Conservation (phyloP, 2,113 vertebrate species). For the Salvelinus fontinalis region DNA sequence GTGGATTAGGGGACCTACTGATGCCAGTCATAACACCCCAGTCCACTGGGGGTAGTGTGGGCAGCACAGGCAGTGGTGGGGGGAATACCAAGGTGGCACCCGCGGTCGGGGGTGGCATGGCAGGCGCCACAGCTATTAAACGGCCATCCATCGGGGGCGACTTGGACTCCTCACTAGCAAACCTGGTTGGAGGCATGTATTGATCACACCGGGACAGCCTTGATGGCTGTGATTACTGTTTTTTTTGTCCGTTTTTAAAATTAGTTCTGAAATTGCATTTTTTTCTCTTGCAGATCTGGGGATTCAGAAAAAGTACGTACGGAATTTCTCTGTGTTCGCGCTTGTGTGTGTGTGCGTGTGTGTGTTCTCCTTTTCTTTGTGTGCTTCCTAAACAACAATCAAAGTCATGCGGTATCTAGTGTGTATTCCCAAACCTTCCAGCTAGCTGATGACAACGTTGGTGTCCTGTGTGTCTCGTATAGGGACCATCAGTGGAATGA, state of each 20-base stretch:
- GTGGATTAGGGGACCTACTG: conserved; percentile 94
- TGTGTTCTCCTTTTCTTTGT: conserved; percentile 9
- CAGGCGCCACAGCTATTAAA: conserved; percentile 78
- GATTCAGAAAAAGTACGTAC: conserved; percentile 94
- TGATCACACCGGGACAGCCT: neutral
- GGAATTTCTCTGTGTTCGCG: conserved; percentile 11
- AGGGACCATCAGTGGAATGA: conserved; percentile 88
- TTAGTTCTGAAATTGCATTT: conserved; percentile 11
- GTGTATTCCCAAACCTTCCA: neutral
- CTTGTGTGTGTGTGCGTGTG: conserved; percentile 14
- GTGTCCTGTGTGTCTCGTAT: conserved; percentile 14
- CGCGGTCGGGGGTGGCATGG: conserved; percentile 33
- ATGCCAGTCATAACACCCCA: conserved; percentile 93
- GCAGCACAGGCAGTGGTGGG: conserved; percentile 55
- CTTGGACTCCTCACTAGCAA: conserved; percentile 94
- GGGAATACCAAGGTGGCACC: conserved; percentile 4
- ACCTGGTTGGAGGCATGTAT: conserved; percentile 90
- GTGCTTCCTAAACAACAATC: neutral
- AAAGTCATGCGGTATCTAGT: neutral
- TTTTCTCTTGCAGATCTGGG: conserved; percentile 84
- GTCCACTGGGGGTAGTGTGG: conserved; percentile 80
- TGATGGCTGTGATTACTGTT: neutral
- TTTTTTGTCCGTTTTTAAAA: neutral
- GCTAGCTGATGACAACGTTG: neutral
- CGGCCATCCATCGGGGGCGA: conserved; percentile 81